Base-by-base conservation (phyloP, 64 coral and sea anemone species). In the Astreopora myriophthalma region DNA sequence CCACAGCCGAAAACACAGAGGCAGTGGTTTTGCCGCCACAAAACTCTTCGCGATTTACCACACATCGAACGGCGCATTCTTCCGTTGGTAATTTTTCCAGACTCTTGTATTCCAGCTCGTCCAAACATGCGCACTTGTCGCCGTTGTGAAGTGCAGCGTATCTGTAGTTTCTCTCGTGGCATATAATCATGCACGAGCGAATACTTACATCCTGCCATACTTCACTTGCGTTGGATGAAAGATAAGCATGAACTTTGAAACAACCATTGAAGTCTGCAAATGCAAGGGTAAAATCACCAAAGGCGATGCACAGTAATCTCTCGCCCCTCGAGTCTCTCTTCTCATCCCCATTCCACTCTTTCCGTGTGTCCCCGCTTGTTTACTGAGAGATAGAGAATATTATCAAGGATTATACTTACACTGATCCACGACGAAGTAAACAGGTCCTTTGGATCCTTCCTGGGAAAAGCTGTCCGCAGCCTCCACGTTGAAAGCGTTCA, bases 101-200 rank as follows among this genome's bases (percentile, higher is more conserved):
- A 67, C 76, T 38, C 17, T 20, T 34, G 66, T 90, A 30, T 65
- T 89, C 90, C 17, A 48, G 35, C 5, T 72, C 32, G 17, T 35
- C 48, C 49, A 96, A 22, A 20, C 95, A 96, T 24, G 91, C 87
- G 55, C 95, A 96, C 19, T 96, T 30, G 38, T 32, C 87, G 5
- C 92, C 95, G 34, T 96, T 90, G 40, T 96, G 87, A 25, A 96
- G 61, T 8, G 95, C 92, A 2, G 74, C 95, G 26, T 85, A 96
- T 14, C 19, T 30, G 8, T 79, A 73, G 3, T 69, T 66, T 34
- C 73, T 81, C 29, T 97, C 79, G 5, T 90, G 74, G 19, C 95
- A 97, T 3, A 97, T 44, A 19, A 90, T 48, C 86, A 97, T 97
- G 60, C 95, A 97, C 0, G 95, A 82, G 10, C 81, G 91, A 27